Evolutionary conservation across 1,140 invertebrate species (phyloP).

Genomic region (Trichonephila clavipes): DNA sequence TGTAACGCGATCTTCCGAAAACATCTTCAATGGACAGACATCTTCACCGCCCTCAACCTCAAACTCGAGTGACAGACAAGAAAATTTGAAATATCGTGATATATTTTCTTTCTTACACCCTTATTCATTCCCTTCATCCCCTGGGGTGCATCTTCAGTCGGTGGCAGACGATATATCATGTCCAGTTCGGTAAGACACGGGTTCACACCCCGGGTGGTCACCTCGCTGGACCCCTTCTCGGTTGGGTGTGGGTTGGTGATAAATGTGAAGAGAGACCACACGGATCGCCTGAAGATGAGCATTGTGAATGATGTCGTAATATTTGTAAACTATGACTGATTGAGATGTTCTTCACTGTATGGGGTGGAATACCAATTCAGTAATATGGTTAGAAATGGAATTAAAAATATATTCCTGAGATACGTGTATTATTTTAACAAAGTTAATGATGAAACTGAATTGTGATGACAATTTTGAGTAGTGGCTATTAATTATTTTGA

Average conservation of each 20-base stretch:
- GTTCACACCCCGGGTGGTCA: background rate
- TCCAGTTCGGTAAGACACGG: background rate
- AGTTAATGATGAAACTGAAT: too few species aligned
- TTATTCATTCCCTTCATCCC: background rate
- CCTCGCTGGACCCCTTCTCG: background rate
- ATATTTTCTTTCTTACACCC: background rate
- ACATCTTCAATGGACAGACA: background rate
- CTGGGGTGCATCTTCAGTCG: background rate
- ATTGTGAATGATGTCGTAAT: background rate
- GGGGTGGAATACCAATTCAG: background rate
- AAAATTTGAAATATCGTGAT: background rate
- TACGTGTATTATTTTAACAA: too few species aligned
- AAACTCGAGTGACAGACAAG: background rate
- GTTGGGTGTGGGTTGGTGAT: background rate
- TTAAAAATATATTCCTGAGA: too few species aligned
- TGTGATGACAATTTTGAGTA: too few species aligned
- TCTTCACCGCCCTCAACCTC: background rate
- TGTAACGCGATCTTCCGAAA: too few species aligned
- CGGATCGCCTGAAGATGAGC: background rate
- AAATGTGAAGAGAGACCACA: background rate
- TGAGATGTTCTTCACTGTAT: background rate
- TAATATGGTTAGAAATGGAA: too few species aligned
- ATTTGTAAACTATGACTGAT: slow-evolving; percentile 3
- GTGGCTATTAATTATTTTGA: too few species aligned
- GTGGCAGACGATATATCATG: slow-evolving; percentile 12